Percentiles rank a stretch among this genome's conserved stretches.
Conservation (phyloP, 2,113 vertebrate genomes). For the Asarcornis scutulata region DNA sequence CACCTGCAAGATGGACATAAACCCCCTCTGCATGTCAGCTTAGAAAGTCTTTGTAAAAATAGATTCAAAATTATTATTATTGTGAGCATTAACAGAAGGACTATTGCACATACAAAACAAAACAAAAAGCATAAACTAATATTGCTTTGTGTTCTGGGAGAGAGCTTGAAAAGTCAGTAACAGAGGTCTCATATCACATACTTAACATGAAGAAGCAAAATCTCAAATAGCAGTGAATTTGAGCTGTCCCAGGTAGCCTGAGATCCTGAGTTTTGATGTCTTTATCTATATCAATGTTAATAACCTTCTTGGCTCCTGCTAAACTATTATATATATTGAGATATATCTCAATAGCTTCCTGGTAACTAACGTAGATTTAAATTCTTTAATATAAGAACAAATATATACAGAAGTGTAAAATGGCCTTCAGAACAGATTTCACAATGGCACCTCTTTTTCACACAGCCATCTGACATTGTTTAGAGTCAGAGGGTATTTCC, state of each 20-base stretch:
- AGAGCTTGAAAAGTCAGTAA: not conserved
- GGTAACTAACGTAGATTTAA: not conserved
- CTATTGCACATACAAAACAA: not conserved
- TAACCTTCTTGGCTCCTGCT: not conserved
- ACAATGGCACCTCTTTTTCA: not conserved
- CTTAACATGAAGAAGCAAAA: not conserved
- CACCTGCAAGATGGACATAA: not conserved
- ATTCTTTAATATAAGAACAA: not conserved
- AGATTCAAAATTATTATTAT: not conserved
- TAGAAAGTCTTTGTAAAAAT: not conserved
- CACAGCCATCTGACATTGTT: not conserved
- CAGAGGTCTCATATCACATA: not conserved
- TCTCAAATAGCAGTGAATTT: not conserved
- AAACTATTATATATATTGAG: not conserved
- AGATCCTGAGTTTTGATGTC: not conserved
- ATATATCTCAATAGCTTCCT: not conserved
- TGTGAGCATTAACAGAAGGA: not conserved
- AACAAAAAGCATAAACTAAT: not conserved
- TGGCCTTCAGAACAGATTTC: not conserved
- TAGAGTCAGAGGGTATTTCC: not conserved
- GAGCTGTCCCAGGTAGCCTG: not conserved
- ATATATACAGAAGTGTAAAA: not conserved
- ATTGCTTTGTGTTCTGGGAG: not conserved
- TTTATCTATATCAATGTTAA: not conserved
- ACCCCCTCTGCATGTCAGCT: not conserved